Percentiles rank a stretch among this genome's conserved stretches.
phyloP scores from a whole-genome alignment of 2,113 vertebrate genomes.

The Propithecus coquereli region DNA sequence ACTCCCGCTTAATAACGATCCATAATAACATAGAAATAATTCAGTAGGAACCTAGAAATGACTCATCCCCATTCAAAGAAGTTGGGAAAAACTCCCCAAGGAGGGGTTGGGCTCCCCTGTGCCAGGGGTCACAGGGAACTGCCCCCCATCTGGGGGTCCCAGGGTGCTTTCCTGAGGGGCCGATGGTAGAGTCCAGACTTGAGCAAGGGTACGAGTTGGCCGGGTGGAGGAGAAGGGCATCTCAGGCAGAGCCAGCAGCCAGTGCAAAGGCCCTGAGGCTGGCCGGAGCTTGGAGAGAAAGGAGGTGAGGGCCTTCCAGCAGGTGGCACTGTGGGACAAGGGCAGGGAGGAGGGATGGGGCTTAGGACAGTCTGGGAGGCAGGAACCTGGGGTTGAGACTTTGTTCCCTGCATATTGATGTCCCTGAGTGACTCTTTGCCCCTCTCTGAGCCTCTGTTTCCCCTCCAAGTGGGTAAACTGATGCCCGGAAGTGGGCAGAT shows the following conservation, averaged over 20 bases:
- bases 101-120: not conserved
- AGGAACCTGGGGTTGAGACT: not conserved
- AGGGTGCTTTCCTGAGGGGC: not conserved
- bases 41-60: not conserved
- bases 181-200: not conserved
- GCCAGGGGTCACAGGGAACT: not conserved
- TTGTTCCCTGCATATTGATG: not conserved
- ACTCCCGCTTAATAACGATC: not conserved
- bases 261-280: conserved; percentile 41
- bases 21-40: not conserved
- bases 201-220: not conserved
- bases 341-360: rapidly evolving
- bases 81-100: not conserved
- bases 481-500: not conserved
- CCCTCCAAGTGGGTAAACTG: not conserved
- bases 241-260: not conserved
- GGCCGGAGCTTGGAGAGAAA: not conserved
- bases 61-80: no score
- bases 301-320: not conserved
- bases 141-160: not conserved
- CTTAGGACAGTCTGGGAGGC: not conserved
- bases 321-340: conserved; percentile 22
- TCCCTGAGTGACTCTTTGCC: not conserved
- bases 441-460: not conserved
- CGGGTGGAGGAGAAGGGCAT: not conserved